Conservation (phyloP, 2,888 invertebrate genomes). For the Agriopis aurantiaria region DNA sequence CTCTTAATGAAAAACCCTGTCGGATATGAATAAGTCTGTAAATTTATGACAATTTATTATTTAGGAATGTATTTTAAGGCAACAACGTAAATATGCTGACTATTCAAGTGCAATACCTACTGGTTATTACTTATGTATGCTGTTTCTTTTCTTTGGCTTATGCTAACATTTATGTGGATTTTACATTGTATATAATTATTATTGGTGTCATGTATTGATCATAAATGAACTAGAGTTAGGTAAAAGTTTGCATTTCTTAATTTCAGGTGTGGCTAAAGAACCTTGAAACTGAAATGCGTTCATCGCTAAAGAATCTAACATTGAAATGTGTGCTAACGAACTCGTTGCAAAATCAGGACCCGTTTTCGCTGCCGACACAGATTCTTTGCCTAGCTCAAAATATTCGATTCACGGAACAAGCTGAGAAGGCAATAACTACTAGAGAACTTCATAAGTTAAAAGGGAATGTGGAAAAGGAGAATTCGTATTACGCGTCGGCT, state of each 20-base stretch:
- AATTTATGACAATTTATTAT: not conserved
- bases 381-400: slow-evolving; percentile 94
- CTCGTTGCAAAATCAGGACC: slow-evolving; percentile 80
- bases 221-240: not conserved
- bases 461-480: slow-evolving; percentile 81
- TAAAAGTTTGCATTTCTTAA: not conserved
- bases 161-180: too few relatives aligned
- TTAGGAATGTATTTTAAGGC: not conserved
- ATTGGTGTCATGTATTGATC: not conserved
- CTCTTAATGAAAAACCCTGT: too few relatives aligned
- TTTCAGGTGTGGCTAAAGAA: slow-evolving; percentile 90
- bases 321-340: slow-evolving; percentile 81
- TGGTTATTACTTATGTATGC: too few relatives aligned
- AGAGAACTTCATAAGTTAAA: slow-evolving; percentile 87
- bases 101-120: not conserved
- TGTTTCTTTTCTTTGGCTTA: too few relatives aligned
- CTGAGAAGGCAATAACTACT: slow-evolving; percentile 92
- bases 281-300: slow-evolving; percentile 93
- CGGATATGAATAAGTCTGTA: not conserved
- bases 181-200: not conserved
- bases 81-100: not conserved
- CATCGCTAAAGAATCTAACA: slow-evolving; percentile 89
- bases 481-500: slow-evolving; percentile 79
- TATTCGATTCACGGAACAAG: slow-evolving; percentile 93
- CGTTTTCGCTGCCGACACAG: slow-evolving; percentile 88